Conservation (phyloP, 2,113 vertebrate genomes). For the Mobula birostris region DNA sequence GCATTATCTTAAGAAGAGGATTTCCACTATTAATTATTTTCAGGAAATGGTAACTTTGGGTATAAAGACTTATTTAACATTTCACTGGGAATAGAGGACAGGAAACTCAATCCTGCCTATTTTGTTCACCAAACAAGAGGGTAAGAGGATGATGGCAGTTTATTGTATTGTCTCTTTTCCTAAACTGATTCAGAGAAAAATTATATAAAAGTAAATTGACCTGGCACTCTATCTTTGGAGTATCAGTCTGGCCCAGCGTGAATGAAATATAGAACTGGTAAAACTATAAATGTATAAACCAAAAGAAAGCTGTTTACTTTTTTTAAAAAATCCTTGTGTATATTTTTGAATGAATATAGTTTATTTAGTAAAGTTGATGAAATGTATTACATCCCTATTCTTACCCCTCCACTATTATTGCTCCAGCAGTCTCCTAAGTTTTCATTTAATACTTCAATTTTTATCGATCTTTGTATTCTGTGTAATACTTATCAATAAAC, state of each 20-base stretch:
- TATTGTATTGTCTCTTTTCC: not conserved
- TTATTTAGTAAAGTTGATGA: not conserved
- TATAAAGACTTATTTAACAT: not conserved
- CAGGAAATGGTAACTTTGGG: not conserved
- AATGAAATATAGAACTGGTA: not conserved
- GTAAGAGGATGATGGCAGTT: not conserved
- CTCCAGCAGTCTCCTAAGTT: not conserved
- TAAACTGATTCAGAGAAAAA: not conserved
- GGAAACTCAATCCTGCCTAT: not conserved
- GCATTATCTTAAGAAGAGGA: not conserved
- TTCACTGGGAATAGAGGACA: not conserved
- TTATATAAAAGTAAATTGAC: not conserved
- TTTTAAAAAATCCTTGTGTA: too few species aligned
- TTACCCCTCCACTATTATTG: too few species aligned
- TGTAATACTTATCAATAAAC: not conserved
- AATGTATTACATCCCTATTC: not conserved
- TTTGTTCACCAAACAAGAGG: not conserved
- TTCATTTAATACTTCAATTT: not conserved
- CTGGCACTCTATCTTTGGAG: not conserved
- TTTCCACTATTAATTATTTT: not conserved
- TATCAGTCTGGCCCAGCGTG: not conserved
- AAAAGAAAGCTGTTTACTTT: too few species aligned
- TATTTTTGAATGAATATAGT: too few species aligned
- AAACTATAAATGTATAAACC: too few species aligned
- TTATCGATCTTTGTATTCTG: not conserved